phyloP scores from a whole-genome alignment of 2,113 vertebrate species.

The Chrysemys picta region DNA sequence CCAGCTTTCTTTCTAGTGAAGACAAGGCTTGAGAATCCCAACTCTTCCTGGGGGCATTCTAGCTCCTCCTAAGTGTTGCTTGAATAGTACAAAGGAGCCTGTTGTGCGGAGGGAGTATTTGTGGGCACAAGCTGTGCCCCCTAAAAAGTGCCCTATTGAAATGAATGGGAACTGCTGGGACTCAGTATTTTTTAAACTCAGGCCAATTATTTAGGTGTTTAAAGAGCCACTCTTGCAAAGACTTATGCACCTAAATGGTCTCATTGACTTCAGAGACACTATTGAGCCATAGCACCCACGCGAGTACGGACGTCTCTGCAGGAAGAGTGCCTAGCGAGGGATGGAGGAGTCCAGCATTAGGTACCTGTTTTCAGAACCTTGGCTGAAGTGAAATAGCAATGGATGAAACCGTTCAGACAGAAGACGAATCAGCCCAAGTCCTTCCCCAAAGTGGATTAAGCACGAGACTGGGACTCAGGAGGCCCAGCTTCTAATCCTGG shows the following conservation, averaged over 20 bases:
- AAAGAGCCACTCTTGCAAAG: background rate
- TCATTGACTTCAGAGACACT: background rate
- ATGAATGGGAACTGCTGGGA: background rate
- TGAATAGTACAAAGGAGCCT: background rate
- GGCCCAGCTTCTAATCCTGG: no score
- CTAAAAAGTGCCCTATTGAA: background rate
- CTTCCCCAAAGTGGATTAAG: background rate
- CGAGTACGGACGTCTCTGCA: background rate
- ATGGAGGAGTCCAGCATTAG: background rate
- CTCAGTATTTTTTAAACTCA: background rate
- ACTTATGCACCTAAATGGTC: background rate
- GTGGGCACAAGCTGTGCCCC: background rate
- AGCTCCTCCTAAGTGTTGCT: background rate
- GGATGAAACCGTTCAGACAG: background rate
- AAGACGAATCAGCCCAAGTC: background rate
- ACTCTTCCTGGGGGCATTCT: background rate
- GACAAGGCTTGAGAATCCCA: background rate
- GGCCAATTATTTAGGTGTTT: background rate
- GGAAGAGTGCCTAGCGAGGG: accelerated
- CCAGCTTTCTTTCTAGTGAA: background rate
- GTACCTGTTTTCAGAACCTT: background rate
- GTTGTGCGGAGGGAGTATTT: accelerated
- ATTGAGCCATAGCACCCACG: background rate
- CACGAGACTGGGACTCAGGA: no score
- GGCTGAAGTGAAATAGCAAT: background rate